Evolutionary conservation across 2,797 vertebrate species (phyloP), one percentile per base, ranked within the genome.

Genomic region (Heterohyrax brucei): DNA sequence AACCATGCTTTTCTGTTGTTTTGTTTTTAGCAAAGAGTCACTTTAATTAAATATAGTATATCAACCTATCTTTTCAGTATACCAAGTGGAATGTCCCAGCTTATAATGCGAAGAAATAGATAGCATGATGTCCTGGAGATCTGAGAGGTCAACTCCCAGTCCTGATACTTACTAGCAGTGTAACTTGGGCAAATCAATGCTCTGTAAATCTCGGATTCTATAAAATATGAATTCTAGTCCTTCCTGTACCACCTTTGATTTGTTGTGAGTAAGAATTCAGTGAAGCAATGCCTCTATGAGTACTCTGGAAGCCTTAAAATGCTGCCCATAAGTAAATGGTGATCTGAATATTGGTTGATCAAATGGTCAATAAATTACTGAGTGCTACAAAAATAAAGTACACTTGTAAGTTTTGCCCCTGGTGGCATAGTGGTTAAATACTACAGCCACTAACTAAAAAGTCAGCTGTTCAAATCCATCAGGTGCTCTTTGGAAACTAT

Each of bases 21-120:
- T 79, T 44, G 14, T 77, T 95, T 90, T 88, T 28, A 66, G 66
- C 10, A 50, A 26, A 56, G 18, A 21, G 10, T 76, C 30, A 59
- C 33, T 85, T 96, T 86, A 84, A 39, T 93, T 72, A 80, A 89
- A 81, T 68, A 4, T 5, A 48, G 5, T 22, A 1, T 91, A 30
- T 59, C 48, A 80, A n/a, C 8, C 5, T 72, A 2, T 80, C 7
- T 82, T 22, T 91, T 61, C 39, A 82, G 19, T 79, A 24, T 44
- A 79, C 21, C 28, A 50, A 46, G 21, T 79, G 10, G n/a, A 62
- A n/a, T 30, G 89, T 82, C 46, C 33, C 7, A 46, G 7, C 7
- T 87, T 73, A 16, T 85, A n/a, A 50, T 1, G 13, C 21, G 70
- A 85, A 88, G 7, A 80, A 53, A 16, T 72, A 22, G 3, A 1